Evolutionary conservation across 2,797 vertebrate species (phyloP), one percentile per base, ranked within the genome.

Genomic region (Cirrhinus molitorella): DNA sequence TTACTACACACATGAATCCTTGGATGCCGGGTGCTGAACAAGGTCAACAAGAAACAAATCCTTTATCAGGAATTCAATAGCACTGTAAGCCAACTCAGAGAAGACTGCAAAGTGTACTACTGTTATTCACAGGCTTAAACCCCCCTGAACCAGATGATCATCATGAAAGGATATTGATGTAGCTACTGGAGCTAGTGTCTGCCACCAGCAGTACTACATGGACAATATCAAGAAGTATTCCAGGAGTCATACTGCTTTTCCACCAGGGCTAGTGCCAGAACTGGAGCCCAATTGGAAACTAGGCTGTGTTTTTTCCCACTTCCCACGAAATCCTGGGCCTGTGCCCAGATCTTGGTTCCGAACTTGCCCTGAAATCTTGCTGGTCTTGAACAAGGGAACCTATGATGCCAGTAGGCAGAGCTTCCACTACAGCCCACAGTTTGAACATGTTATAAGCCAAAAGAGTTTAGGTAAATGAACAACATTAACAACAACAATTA

Each of bases 21-120:
- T 68, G 51, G 13, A 34, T 59, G 17, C 17, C 34, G 25, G 0
- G 8, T 72, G 1, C 6, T 66, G 23, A 34, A n/a, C 12, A 76
- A 83, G 63, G 13, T 68, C 37, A 70, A 34, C 40, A 66, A 40
- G n/a, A 28, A 66, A 28, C 25, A 11, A 73, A 63, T 31, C 25
- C 12, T 73, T 40, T 47, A 45, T 31, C 19, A 34, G 53, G 12
- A 80, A 47, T 71, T 71, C 4, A 47, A 28, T 9, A 34, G 23
- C 5, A 13, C 74, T 25, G 11, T 17, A 61, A 76, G 16, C 55
- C 37, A 75, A 23, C 51, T 57, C 31, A 17, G 13, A 57, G 21
- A 40, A 75, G 72, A 57, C n/a, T 34, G 19, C 19, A 74, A 53
- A 16, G 72, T 53, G 19, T 51, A 37, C 43, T 63, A 1, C 10